Percentiles rank a stretch among this genome's conserved stretches.
Evolutionary conservation across 2,888 invertebrate genomes (phyloP).

Genomic region (Icerya purchasi): DNA sequence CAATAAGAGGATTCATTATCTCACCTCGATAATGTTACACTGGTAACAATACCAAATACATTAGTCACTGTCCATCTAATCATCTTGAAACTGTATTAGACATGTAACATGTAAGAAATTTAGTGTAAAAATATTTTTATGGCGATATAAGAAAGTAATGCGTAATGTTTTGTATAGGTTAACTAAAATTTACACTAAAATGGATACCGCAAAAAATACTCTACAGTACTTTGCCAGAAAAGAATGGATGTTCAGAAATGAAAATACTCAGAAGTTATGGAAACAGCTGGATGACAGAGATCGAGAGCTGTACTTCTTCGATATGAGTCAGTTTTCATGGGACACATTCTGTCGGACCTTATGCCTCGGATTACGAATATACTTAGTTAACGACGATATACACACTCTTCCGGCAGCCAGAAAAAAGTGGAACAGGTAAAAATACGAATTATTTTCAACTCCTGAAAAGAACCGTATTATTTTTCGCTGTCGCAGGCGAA

Average conservation of each 20-base stretch:
- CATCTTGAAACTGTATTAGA: too few relatives aligned
- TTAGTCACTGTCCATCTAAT: too few relatives aligned
- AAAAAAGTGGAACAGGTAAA: conserved; percentile 20
- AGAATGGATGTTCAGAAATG: conserved; percentile 28
- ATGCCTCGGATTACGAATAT: conserved; percentile 30
- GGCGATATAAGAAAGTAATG: too few relatives aligned
- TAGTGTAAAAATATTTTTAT: too few relatives aligned
- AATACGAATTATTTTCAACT: too few relatives aligned
- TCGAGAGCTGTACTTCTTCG: conserved; percentile 27
- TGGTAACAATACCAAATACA: too few relatives aligned
- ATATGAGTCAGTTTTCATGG: conserved; percentile 29
- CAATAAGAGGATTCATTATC: too few relatives aligned
- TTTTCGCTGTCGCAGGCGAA: too few relatives aligned
- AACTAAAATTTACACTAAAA: conserved; percentile 29
- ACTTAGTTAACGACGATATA: conserved; percentile 30
- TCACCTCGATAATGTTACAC: too few relatives aligned
- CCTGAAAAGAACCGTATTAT: too few relatives aligned
- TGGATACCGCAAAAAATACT: conserved; percentile 28
- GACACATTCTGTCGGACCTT: conserved; percentile 30
- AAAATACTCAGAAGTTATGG: conserved; percentile 23
- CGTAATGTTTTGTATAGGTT: conserved; percentile 26
- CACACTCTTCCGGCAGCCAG: conserved; percentile 24
- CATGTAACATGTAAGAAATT: too few relatives aligned
- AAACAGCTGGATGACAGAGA: conserved; percentile 22
- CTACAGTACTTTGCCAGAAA: conserved; percentile 31